Conservation (phyloP, 2,888 invertebrate species). For the Andrena haemorrhoa region DNA sequence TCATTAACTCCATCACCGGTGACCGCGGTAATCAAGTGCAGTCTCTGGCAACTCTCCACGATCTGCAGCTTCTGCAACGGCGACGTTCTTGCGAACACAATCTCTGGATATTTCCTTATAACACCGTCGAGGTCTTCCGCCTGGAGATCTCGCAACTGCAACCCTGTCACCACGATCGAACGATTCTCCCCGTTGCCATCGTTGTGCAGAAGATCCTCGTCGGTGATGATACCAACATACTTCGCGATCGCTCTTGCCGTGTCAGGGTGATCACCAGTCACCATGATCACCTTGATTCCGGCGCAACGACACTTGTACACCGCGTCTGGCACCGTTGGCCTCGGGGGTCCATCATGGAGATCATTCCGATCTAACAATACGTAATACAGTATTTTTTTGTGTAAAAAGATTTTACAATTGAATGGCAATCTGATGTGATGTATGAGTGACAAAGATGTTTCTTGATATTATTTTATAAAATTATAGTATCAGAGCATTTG, state of each 20-base stretch:
- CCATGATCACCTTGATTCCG: slow-evolving; percentile 92
- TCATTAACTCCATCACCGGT: slow-evolving; percentile 99
- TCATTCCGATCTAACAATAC: slow-evolving; percentile 85
- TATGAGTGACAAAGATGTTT: too few species aligned
- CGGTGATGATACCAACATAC: slow-evolving; percentile 90
- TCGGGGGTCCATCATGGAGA: slow-evolving; percentile 89
- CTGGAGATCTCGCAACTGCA: slow-evolving; percentile 62
- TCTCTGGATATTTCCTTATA: slow-evolving; percentile 88
- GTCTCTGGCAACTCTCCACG: slow-evolving; percentile 92
- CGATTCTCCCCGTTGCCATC: background rate
- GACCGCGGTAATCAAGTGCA: slow-evolving; percentile 74
- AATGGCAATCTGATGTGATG: too few species aligned
- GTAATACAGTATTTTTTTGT: background rate
- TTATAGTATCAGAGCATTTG: too few species aligned
- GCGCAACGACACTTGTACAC: slow-evolving; percentile 90
- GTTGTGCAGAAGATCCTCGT: slow-evolving; percentile 60
- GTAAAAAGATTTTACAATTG: slow-evolving; percentile 78
- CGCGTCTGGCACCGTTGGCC: slow-evolving; percentile 88
- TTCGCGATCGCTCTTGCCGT: slow-evolving; percentile 92
- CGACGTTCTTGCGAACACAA: slow-evolving; percentile 90
- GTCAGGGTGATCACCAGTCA: slow-evolving; percentile 93
- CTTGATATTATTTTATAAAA: too few species aligned
- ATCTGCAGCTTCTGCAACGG: slow-evolving; percentile 89
- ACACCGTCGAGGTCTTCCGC: slow-evolving; percentile 86
- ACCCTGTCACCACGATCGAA: slow-evolving; percentile 83